These are phyloP conservation scores for Ameiurus melas DNA, from an alignment of 2,113 vertebrate species.

Conservation along the genomic window DNA sequence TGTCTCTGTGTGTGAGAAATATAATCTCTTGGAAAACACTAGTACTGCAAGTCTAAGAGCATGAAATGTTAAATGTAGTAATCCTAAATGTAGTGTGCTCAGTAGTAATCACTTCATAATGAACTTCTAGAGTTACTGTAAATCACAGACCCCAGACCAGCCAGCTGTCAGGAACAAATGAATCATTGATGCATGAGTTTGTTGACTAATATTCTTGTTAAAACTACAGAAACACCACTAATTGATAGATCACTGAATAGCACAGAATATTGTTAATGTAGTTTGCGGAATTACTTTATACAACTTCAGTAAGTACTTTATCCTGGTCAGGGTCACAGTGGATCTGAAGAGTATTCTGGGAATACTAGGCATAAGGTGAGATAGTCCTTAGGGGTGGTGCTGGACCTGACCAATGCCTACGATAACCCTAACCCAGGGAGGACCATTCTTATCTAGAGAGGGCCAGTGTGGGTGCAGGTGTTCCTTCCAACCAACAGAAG, in stretches of 20 bases:
- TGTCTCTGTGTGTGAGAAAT: conserved; percentile 46
- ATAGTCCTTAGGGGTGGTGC: not conserved
- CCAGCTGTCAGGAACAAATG: conserved; percentile 19
- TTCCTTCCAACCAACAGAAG: not conserved
- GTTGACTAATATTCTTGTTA: not conserved
- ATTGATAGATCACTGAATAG: not conserved
- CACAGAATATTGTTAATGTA: not conserved
- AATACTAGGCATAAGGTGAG: not conserved
- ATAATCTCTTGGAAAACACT: conserved; percentile 20
- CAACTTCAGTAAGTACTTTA: not conserved
- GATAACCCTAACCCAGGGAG: not conserved
- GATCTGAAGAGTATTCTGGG: not conserved
- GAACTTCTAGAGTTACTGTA: conserved; percentile 52
- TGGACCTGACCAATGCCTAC: not conserved
- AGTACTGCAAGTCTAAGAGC: conserved; percentile 41
- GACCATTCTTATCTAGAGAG: not conserved
- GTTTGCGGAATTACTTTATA: not conserved
- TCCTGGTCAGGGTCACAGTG: not conserved
- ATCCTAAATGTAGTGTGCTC: conserved; percentile 55
- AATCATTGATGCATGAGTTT: not conserved
- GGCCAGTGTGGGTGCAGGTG: not conserved
- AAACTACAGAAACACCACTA: not conserved
- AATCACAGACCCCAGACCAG: conserved; percentile 60
- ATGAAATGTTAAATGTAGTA: conserved; percentile 63
- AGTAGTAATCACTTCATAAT: conserved; percentile 49